These are phyloP conservation scores for Halocaridina rubra DNA, from an alignment of 2,888 invertebrate genomes.

Conservation along the genomic window DNA sequence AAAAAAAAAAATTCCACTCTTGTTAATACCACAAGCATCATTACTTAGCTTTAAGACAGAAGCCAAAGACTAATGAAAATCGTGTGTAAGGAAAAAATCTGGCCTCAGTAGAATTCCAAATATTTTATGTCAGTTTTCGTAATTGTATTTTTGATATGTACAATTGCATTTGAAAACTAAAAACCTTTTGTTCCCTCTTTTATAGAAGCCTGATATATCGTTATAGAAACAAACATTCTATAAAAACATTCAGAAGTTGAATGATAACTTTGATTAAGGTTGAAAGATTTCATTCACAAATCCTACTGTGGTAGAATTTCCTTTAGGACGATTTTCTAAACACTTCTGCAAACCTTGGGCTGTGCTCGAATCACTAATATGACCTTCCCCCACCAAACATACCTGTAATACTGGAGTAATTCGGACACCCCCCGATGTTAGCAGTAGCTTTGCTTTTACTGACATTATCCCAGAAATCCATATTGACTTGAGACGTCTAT, in stretches of 20 bases:
- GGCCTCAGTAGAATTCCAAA: neutral
- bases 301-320: neutral
- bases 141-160: too few species aligned
- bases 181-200: neutral
- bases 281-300: too few species aligned
- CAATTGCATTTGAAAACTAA: neutral
- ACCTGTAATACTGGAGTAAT: neutral
- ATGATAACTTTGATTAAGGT: too few species aligned
- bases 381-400: constrained; percentile 16
- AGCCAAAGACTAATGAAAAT: neutral
- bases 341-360: neutral
- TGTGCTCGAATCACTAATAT: constrained; percentile 18
- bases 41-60: neutral
- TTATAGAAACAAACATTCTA: too few species aligned
- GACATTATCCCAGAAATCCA: neutral
- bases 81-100: neutral
- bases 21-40: constrained; percentile 36
- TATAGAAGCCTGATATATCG: neutral
- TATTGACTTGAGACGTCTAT: too few species aligned
- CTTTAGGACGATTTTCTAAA: neutral
- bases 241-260: too few species aligned
- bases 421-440: constrained; percentile 42
- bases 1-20: neutral
- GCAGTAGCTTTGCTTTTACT: too few species aligned
- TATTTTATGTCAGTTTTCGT: too few species aligned